Evolutionary conservation across 2,113 vertebrate species (phyloP).

Genomic region (Tinamus guttatus): DNA sequence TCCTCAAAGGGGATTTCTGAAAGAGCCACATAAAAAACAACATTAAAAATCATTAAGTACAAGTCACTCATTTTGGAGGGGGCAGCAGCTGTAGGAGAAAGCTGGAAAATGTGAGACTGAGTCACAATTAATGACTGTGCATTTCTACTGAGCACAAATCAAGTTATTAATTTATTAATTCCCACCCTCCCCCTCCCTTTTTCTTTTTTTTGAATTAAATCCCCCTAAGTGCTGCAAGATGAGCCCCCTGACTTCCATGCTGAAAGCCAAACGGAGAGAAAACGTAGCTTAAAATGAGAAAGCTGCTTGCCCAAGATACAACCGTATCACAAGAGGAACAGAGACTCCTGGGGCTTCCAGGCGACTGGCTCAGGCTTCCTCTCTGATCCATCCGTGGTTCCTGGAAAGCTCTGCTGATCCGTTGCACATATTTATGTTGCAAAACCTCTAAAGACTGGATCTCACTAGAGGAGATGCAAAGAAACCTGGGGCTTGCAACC

Average conservation of each 20-base stretch:
- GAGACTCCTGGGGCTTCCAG: neutral
- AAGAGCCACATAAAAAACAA: neutral
- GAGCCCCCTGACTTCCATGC: fast-evolving
- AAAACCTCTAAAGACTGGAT: neutral
- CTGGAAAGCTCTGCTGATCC: neutral
- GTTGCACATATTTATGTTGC: fast-evolving
- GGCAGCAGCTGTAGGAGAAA: neutral
- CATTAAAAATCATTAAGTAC: fast-evolving
- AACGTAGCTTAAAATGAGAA: fast-evolving
- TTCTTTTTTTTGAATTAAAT: neutral
- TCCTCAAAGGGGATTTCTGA: neutral
- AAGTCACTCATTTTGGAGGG: neutral
- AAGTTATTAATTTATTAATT: neutral
- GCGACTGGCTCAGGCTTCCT: neutral
- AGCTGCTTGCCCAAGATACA: neutral
- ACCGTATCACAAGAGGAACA: fast-evolving
- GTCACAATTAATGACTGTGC: neutral
- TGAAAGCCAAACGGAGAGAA: neutral
- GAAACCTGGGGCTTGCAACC: fast-evolving
- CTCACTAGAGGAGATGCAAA: neutral
- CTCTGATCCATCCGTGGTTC: fast-evolving
- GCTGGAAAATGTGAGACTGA: neutral
- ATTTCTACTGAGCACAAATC: neutral
- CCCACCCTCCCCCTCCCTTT: no score
- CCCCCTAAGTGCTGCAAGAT: neutral